phyloP scores from a whole-genome alignment of 2,888 invertebrate genomes.

The Drosophila incognita region DNA sequence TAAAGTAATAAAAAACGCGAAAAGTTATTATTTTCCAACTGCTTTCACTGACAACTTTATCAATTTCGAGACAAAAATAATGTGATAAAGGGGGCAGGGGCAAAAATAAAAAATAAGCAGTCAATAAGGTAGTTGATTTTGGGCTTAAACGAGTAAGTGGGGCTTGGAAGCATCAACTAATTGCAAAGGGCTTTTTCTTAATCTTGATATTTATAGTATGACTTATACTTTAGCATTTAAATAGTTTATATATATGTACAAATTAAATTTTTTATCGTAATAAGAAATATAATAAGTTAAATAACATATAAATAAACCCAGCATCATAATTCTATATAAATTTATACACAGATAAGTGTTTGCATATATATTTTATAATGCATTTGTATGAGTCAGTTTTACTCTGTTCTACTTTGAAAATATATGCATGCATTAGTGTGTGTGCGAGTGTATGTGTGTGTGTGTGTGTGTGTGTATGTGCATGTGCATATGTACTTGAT shows the following conservation, averaged over 20 bases:
- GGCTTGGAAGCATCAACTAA: background rate
- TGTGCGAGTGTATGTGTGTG: background rate
- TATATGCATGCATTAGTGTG: background rate
- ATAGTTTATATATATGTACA: background rate
- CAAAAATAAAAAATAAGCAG: no score
- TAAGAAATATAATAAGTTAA: background rate
- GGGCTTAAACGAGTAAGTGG: background rate
- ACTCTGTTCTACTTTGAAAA: conserved; percentile 24
- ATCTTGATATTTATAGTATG: background rate
- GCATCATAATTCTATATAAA: conserved; percentile 7
- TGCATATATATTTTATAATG: conserved; percentile 13
- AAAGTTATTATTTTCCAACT: conserved; percentile 18
- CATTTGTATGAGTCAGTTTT: conserved; percentile 29
- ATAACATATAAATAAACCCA: background rate
- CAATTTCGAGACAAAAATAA: conserved; percentile 1
- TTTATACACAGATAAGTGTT: conserved; percentile 9
- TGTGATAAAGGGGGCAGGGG: no score
- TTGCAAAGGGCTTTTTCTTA: background rate
- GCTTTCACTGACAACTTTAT: conserved; percentile 15
- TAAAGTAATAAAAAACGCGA: conserved; percentile 19
- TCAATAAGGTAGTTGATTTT: conserved; percentile 8
- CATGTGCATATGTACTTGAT: conserved; percentile 4
- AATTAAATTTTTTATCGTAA: background rate
- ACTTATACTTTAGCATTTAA: background rate
- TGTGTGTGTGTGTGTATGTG: background rate